phyloP scores from a whole-genome alignment of 2,888 invertebrate genomes.

The Frankliniella fusca region DNA sequence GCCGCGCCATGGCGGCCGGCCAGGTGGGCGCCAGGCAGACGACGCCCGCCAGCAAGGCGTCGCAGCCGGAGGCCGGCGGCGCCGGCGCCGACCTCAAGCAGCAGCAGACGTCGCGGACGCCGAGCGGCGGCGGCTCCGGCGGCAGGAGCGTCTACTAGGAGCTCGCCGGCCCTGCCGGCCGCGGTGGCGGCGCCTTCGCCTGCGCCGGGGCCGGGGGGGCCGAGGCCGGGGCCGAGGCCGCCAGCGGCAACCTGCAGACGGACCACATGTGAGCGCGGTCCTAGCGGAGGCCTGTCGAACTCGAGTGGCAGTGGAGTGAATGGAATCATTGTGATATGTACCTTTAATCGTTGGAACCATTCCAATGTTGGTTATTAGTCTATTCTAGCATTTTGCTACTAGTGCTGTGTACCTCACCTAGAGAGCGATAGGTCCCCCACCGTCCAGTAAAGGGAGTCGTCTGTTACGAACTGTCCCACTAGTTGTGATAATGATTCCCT shows the following conservation, averaged over 20 bases:
- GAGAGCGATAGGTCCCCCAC: too few species aligned
- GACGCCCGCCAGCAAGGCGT: neutral
- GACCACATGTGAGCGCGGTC: neutral
- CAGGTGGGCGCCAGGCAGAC: neutral
- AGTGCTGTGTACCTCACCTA: too few species aligned
- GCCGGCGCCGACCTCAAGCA: neutral
- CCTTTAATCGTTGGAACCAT: neutral
- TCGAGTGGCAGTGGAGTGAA: neutral
- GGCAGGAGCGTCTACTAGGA: conserved; percentile 18
- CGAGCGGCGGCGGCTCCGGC: conserved; percentile 10
- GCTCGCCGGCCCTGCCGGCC: neutral
- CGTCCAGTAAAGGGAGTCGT: too few species aligned
- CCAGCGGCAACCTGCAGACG: neutral
- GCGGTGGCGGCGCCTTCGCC: neutral
- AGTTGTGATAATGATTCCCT: too few species aligned
- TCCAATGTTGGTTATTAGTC: neutral
- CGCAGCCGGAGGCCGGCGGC: neutral
- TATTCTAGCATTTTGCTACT: too few species aligned
- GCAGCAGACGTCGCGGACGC: conserved; percentile 1
- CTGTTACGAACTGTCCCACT: too few species aligned
- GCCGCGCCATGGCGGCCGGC: conserved; percentile 28
- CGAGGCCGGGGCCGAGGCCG: neutral
- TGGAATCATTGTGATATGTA: neutral
- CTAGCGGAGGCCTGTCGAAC: neutral
- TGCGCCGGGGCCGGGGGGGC: neutral